Conservation (phyloP, 2,113 vertebrate genomes). For the Pelusios castaneus region DNA sequence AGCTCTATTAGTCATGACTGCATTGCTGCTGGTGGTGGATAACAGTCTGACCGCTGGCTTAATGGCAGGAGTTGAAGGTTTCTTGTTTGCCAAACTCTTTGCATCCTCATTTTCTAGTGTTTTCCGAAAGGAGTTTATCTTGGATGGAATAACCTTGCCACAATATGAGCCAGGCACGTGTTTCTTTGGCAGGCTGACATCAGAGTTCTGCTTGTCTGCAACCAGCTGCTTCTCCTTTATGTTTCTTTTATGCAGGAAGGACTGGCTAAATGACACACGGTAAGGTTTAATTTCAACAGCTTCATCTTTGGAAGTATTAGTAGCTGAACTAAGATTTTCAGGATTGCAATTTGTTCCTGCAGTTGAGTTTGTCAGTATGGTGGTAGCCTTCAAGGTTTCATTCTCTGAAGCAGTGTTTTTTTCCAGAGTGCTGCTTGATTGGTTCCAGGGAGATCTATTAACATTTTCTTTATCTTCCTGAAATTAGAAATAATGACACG, state of each 20-base stretch:
- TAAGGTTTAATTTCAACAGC: conserved; percentile 30
- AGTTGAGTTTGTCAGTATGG: conserved; percentile 17
- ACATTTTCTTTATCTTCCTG: conserved; percentile 80
- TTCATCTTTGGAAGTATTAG: conserved; percentile 31
- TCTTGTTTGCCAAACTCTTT: conserved; percentile 33
- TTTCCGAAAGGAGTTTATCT: conserved; percentile 91
- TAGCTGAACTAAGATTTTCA: conserved; percentile 1
- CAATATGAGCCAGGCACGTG: conserved; percentile 85
- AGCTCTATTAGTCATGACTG: conserved; percentile 20
- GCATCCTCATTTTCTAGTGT: conserved; percentile 30
- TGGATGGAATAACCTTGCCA: conserved; percentile 89
- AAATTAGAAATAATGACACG: conserved; percentile 24
- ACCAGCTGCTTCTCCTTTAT: conserved; percentile 68
- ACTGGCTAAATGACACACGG: conserved; percentile 73
- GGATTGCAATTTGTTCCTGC: not conserved
- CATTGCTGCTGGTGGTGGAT: not conserved
- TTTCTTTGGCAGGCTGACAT: conserved; percentile 70
- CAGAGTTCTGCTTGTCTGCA: conserved; percentile 68
- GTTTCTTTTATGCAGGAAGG: conserved; percentile 74
- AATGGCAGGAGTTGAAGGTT: not conserved
- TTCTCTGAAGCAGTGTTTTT: conserved; percentile 4
- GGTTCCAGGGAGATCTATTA: not conserved
- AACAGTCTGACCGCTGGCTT: conserved; percentile 42
- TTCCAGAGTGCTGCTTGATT: conserved; percentile 9
- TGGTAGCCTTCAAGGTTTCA: conserved; percentile 39